A percentile compares a stretch with the other conserved stretches of the same genome.
These are phyloP conservation scores for Meloidogyne chitwoodi DNA, from an alignment of 1,140 invertebrate genomes.

Conservation along the genomic window DNA sequence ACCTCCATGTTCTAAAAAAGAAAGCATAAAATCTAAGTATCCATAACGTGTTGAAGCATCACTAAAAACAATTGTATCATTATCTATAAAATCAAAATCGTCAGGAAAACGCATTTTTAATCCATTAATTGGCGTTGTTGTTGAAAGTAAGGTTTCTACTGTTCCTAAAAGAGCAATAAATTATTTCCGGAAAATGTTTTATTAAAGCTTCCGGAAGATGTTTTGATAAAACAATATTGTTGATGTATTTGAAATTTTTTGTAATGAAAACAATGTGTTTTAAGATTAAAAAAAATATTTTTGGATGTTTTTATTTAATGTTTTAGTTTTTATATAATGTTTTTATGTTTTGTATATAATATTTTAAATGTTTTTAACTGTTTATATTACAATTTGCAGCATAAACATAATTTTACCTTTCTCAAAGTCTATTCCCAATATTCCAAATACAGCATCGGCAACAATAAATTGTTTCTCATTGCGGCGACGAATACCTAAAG, in stretches of 20 bases:
- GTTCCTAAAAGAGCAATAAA: conserved; percentile 14
- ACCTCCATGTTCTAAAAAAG: conserved; percentile 25
- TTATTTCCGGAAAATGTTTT: too few relatives aligned
- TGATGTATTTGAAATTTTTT: too few relatives aligned
- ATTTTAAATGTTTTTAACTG: background rate
- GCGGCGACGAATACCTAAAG: conserved; percentile 20
- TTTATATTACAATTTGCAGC: background rate
- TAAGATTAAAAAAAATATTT: too few relatives aligned
- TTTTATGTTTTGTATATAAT: background rate
- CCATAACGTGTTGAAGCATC: conserved; percentile 27
- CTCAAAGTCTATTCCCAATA: conserved; percentile 28
- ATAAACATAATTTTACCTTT: conserved; percentile 16
- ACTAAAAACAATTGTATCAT: conserved; percentile 35
- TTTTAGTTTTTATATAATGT: background rate
- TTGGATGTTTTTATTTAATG: too few relatives aligned
- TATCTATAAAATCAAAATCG: conserved; percentile 31
- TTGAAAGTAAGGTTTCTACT: conserved; percentile 20
- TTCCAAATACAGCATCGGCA: conserved; percentile 12
- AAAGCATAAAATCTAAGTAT: conserved; percentile 6
- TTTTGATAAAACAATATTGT: too few relatives aligned
- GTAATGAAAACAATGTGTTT: too few relatives aligned
- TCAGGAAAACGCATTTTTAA: conserved; percentile 17
- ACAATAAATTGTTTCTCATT: conserved; percentile 27
- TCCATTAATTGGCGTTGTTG: conserved; percentile 19
- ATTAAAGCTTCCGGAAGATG: too few relatives aligned